Conservation (phyloP, 2,888 invertebrate species). For the Drosophila sordidapex region DNA sequence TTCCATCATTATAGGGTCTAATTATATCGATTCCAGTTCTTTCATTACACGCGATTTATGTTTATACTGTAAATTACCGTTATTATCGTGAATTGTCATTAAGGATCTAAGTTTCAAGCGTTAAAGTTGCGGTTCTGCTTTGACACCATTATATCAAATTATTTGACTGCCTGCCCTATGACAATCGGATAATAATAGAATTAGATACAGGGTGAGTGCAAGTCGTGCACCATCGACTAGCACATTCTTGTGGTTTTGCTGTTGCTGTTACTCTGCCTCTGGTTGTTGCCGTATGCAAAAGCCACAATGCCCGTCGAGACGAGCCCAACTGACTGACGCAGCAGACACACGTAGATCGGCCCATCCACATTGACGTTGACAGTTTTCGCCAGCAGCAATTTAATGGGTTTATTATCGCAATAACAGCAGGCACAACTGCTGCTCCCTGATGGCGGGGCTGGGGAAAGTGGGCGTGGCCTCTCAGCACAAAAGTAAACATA, state of each 20-base stretch:
- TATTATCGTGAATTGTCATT: neutral
- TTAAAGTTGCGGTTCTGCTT: neutral
- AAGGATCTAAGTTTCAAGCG: neutral
- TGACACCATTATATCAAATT: neutral
- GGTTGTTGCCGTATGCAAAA: conserved; percentile 55
- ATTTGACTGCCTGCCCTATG: neutral
- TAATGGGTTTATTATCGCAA: conserved; percentile 78
- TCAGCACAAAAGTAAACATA: conserved; percentile 59
- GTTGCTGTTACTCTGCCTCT: neutral
- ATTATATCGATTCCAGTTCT: neutral
- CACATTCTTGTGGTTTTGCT: neutral
- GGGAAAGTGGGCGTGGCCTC: neutral
- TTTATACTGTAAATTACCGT: neutral
- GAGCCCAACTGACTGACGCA: conserved; percentile 39
- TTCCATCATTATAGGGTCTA: neutral
- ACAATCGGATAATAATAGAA: neutral
- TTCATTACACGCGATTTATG: neutral
- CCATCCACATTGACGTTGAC: conserved; percentile 50
- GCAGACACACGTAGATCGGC: conserved; percentile 21
- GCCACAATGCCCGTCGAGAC: conserved; percentile 55
- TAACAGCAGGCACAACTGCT: conserved; percentile 38
- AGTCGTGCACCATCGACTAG: neutral
- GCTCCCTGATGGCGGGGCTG: conserved; percentile 1
- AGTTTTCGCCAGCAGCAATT: conserved; percentile 64
- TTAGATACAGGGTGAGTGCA: neutral